These are phyloP conservation scores for Gobiocypris rarus DNA, from an alignment of 2,113 vertebrate genomes.

Conservation along the genomic window DNA sequence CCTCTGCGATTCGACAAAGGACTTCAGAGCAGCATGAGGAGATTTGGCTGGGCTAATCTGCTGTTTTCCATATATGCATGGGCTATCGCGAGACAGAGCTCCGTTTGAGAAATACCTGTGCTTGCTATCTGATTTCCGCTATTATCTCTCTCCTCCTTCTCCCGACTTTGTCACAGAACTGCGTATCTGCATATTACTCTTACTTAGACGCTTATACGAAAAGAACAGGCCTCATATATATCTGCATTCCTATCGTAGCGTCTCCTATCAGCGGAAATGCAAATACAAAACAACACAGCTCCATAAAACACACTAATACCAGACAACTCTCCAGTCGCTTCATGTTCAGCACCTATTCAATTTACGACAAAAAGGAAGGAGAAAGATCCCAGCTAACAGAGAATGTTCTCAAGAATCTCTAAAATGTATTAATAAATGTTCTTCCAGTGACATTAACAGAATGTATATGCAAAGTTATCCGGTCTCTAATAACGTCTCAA, in stretches of 20 bases:
- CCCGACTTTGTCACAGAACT: conserved; percentile 38
- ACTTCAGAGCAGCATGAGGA: conserved; percentile 73
- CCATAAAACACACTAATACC: conserved; percentile 7
- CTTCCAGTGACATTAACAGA: too few species aligned
- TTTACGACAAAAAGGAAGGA: too few species aligned
- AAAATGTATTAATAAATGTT: too few species aligned
- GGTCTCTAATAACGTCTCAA: too few species aligned
- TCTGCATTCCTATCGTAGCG: conserved; percentile 50
- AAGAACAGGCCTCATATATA: conserved; percentile 37
- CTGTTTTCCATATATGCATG: conserved; percentile 78
- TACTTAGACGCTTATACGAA: conserved; percentile 32
- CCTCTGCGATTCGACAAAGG: conserved; percentile 71
- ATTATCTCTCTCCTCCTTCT: conserved; percentile 59
- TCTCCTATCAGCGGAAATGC: conserved; percentile 43
- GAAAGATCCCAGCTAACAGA: too few species aligned
- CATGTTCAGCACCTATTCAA: not conserved
- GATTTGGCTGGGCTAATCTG: conserved; percentile 75
- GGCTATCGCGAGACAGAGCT: conserved; percentile 67
- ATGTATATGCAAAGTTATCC: too few species aligned
- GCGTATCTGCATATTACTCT: conserved; percentile 50
- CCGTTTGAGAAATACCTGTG: conserved; percentile 76
- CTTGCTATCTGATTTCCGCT: conserved; percentile 70
- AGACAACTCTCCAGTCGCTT: not conserved
- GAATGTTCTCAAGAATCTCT: too few species aligned
- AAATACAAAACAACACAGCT: conserved; percentile 39